These are phyloP conservation scores for Cydia fagiglandana DNA, from an alignment of 1,140 invertebrate species.

Conservation along the genomic window DNA sequence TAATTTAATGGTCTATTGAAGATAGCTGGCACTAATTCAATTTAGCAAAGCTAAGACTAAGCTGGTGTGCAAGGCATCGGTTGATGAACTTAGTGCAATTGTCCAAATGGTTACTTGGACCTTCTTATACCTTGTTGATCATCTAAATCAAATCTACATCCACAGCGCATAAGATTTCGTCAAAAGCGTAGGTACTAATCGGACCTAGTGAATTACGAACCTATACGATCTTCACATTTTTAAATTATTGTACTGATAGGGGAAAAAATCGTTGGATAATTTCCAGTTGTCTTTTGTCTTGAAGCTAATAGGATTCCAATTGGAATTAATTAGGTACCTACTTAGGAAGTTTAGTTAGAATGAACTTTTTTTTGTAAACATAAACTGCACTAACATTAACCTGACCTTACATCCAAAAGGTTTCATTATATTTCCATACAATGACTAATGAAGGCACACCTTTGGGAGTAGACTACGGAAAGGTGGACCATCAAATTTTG, in stretches of 20 bases:
- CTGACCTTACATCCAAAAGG: too few relatives aligned
- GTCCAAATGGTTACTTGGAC: neutral
- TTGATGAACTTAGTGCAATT: constrained; percentile 53
- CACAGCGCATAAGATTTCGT: too few relatives aligned
- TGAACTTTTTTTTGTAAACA: too few relatives aligned
- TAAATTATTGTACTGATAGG: too few relatives aligned
- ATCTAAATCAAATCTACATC: too few relatives aligned
- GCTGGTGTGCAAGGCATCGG: constrained; percentile 46
- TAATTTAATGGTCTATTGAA: constrained; percentile 54
- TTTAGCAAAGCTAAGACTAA: constrained; percentile 58
- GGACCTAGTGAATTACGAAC: too few relatives aligned
- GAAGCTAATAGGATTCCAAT: constrained; percentile 2
- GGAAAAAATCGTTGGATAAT: too few relatives aligned
- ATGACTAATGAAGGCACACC: neutral
- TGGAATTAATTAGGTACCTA: neutral
- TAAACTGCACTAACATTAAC: too few relatives aligned
- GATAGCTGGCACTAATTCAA: constrained; percentile 62
- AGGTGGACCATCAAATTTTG: neutral
- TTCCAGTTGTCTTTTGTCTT: neutral
- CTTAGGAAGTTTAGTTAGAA: neutral
- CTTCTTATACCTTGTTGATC: too few relatives aligned
- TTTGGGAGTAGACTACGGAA: neutral
- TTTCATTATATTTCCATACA: too few relatives aligned
- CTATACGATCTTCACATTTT: too few relatives aligned
- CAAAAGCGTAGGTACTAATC: too few relatives aligned